Conservation (phyloP, 2,888 invertebrate species). For the Cosmia trapezina region DNA sequence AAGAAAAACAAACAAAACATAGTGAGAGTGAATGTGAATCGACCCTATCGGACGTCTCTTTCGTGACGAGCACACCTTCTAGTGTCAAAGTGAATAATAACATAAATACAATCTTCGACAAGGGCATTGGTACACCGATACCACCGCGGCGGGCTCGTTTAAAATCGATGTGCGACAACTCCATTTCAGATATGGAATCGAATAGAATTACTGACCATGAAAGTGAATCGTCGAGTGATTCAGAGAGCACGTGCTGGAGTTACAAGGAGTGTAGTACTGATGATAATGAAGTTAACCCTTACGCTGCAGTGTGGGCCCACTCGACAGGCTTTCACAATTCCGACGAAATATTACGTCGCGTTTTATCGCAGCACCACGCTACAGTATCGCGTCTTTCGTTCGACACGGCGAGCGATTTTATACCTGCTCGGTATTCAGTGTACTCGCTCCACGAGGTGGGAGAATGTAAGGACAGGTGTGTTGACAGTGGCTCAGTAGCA, state of each 20-base stretch:
- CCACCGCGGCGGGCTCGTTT: constrained; percentile 79
- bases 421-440: constrained; percentile 80
- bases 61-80: constrained; percentile 81
- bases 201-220: constrained; percentile 62
- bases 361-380: constrained; percentile 82
- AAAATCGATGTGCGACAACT: constrained; percentile 66
- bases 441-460: constrained; percentile 87
- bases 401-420: constrained; percentile 83
- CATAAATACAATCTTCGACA: constrained; percentile 72
- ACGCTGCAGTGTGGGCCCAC: constrained; percentile 86
- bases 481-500: constrained; percentile 77
- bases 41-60: constrained; percentile 77
- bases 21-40: constrained; percentile 82
- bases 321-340: constrained; percentile 87
- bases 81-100: constrained; percentile 71
- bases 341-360: constrained; percentile 81
- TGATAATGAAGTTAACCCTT: constrained; percentile 77
- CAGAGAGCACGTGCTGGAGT: constrained; percentile 87
- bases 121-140: constrained; percentile 76
- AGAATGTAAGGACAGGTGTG: constrained; percentile 82
- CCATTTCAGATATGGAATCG: constrained; percentile 63
- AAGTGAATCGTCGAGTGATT: constrained; percentile 80
- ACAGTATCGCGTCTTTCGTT: constrained; percentile 83
- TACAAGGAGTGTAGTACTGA: constrained; percentile 85
- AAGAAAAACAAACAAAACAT: constrained; percentile 68